Evolutionary conservation across 2,113 vertebrate genomes (phyloP).

Genomic region (Pionites leucogaster): DNA sequence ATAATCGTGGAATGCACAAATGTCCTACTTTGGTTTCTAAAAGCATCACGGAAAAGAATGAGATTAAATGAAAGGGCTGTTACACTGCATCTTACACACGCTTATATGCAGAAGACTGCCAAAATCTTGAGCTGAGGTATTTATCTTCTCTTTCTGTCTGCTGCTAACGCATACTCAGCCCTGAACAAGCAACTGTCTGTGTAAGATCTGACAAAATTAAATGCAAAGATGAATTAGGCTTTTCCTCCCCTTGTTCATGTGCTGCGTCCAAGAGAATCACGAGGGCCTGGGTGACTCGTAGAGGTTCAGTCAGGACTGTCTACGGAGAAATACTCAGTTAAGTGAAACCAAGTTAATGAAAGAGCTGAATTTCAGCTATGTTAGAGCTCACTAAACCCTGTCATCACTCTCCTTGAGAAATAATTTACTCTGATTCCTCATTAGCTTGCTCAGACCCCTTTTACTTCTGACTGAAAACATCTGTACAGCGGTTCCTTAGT

Average conservation of each 20-base stretch:
- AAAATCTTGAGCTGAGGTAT: slow-evolving; percentile 4
- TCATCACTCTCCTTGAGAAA: background rate
- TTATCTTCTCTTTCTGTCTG: background rate
- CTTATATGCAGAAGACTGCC: slow-evolving; percentile 26
- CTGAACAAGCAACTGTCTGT: background rate
- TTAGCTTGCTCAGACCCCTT: slow-evolving; percentile 23
- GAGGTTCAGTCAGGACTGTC: background rate
- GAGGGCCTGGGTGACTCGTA: background rate
- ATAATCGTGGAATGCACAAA: slow-evolving; percentile 62
- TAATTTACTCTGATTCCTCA: slow-evolving; percentile 14
- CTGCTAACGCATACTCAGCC: background rate
- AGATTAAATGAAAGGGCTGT: slow-evolving; percentile 48
- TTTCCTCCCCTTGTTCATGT: background rate
- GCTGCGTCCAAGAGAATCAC: background rate
- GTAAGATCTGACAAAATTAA: background rate
- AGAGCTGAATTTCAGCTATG: background rate
- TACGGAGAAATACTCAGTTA: background rate
- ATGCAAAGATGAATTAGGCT: background rate
- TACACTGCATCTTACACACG: slow-evolving; percentile 28
- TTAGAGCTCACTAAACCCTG: background rate
- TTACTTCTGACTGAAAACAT: slow-evolving; percentile 1
- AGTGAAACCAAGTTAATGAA: slow-evolving; percentile 7
- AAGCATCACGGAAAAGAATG: slow-evolving; percentile 42
- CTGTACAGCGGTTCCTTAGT: background rate
- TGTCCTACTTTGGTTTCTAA: slow-evolving; percentile 64